Percentiles rank a stretch among this genome's conserved stretches.
phyloP scores from a whole-genome alignment of 1,140 invertebrate genomes.

The Paraescarpia echinospica region DNA sequence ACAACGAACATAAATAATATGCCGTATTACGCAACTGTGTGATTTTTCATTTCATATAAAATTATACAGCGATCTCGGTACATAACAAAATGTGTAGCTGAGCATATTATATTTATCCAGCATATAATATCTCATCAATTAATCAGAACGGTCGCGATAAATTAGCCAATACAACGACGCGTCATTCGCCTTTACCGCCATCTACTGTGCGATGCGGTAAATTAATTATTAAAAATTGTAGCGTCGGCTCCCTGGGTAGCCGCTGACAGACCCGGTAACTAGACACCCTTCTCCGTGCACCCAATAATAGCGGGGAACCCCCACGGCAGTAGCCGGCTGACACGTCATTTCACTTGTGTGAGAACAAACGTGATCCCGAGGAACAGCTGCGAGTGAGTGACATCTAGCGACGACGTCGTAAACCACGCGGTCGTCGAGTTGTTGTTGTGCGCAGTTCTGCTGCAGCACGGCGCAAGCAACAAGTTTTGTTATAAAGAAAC shows the following conservation, averaged over 20 bases:
- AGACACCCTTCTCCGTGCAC: not conserved
- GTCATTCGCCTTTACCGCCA: not conserved
- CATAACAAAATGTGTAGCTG: too few species aligned
- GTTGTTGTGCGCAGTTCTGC: not conserved
- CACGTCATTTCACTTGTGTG: not conserved
- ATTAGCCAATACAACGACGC: not conserved
- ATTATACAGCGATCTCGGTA: not conserved
- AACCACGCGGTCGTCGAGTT: not conserved
- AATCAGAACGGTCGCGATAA: not conserved
- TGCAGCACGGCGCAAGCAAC: not conserved
- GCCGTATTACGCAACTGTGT: too few species aligned
- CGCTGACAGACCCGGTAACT: not conserved
- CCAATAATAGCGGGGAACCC: not conserved
- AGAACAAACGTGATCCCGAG: not conserved
- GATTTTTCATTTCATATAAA: too few species aligned
- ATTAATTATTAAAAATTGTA: constrained; percentile 1
- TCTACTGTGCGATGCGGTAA: not conserved
- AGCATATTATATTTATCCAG: not conserved
- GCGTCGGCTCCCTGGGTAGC: not conserved
- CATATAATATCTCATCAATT: not conserved
- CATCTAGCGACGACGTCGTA: not conserved
- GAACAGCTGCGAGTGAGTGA: not conserved
- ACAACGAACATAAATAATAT: too few species aligned
- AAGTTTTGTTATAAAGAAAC: not conserved
- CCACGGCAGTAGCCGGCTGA: not conserved